Conservation (phyloP, 2,888 invertebrate species). For the Caenorhabditis sulstoni region DNA sequence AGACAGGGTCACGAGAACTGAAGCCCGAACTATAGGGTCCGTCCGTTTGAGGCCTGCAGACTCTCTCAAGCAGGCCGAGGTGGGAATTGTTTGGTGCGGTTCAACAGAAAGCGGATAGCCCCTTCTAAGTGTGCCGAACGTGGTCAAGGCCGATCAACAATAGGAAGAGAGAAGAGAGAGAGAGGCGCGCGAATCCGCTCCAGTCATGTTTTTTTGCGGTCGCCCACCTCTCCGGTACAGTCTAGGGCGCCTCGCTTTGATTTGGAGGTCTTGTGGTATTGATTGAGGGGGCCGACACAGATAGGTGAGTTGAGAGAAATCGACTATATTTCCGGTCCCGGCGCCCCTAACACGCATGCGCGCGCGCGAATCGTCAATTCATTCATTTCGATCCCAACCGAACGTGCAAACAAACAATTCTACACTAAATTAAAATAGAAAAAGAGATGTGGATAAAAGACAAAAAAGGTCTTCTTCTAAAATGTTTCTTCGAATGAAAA, state of each 20-base stretch:
- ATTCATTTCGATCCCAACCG: slow-evolving; percentile 46
- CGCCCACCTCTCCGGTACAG: background rate
- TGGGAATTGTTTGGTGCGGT: background rate
- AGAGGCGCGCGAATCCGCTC: slow-evolving; percentile 13
- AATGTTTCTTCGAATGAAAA: slow-evolving; percentile 30
- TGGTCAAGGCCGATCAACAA: slow-evolving; percentile 48
- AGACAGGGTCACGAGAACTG: background rate
- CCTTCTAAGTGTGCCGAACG: slow-evolving; percentile 48
- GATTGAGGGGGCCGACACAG: background rate
- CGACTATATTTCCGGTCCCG: background rate
- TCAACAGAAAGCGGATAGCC: slow-evolving; percentile 47
- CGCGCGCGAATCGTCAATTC: slow-evolving; percentile 41
- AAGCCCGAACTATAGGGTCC: too few species aligned
- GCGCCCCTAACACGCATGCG: background rate
- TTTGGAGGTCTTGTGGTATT: background rate
- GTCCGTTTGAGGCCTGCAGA: too few species aligned
- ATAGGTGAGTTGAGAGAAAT: background rate
- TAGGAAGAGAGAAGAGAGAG: slow-evolving; percentile 8
- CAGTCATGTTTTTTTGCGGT: slow-evolving; percentile 34
- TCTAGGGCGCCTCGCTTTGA: background rate
- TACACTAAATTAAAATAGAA: slow-evolving; percentile 46
- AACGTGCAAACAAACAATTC: slow-evolving; percentile 38
- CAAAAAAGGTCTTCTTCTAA: slow-evolving; percentile 30
- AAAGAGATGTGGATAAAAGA: slow-evolving; percentile 34
- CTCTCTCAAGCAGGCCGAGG: background rate